These are phyloP conservation scores for Rhabdornis inornatus DNA, from an alignment of 2,113 vertebrate species.

Conservation along the genomic window DNA sequence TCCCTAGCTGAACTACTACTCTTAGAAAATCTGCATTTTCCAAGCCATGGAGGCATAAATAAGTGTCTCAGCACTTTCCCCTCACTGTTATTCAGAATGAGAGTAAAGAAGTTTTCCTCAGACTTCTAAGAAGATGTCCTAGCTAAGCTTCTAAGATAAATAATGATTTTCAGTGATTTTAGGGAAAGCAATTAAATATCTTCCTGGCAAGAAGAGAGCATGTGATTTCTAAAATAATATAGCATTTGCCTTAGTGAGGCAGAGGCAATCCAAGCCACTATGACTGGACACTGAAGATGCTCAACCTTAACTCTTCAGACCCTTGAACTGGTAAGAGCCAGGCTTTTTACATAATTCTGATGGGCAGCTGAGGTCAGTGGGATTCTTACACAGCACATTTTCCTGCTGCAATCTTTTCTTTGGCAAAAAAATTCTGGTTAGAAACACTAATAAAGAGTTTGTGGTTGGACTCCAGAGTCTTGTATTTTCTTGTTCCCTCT, in stretches of 20 bases:
- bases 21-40: background rate
- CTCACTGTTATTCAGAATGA: background rate
- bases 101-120: background rate
- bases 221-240: background rate
- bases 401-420: background rate
- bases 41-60: background rate
- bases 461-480: background rate
- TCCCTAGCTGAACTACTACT: background rate
- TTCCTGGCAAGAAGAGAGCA: background rate
- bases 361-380: background rate
- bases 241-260: background rate
- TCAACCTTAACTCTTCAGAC: background rate
- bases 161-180: background rate
- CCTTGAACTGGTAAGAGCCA: background rate
- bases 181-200: background rate
- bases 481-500: background rate
- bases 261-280: background rate
- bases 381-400: background rate
- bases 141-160: background rate
- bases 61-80: background rate
- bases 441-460: background rate
- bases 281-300: background rate
- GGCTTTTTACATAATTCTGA: background rate
- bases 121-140: background rate
- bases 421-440: background rate